phyloP scores from a whole-genome alignment of 2,888 invertebrate species.

The Drosophila testacea region DNA sequence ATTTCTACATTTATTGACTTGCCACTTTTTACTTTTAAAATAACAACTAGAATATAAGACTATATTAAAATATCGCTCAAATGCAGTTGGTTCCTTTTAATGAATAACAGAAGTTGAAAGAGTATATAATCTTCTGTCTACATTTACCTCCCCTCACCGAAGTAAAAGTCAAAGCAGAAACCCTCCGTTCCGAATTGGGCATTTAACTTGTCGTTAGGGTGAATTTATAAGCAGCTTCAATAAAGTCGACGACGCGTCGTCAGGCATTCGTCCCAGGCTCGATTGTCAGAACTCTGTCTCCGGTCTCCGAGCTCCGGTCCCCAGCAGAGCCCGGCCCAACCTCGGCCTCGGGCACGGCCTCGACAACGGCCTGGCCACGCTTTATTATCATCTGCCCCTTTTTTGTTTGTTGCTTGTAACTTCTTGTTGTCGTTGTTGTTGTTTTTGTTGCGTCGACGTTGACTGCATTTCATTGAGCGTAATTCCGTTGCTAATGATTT shows the following conservation, averaged over 20 bases:
- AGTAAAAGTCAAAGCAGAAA: conserved; percentile 51
- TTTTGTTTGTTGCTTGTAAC: conserved; percentile 13
- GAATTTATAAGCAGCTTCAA: conserved; percentile 69
- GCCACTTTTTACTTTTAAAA: too few species aligned
- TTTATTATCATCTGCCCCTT: conserved; percentile 78
- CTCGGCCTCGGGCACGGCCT: conserved; percentile 34
- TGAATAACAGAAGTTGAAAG: not conserved
- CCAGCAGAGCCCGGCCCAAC: conserved; percentile 3
- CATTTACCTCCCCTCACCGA: not conserved
- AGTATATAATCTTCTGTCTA: conserved; percentile 1
- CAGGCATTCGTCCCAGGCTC: conserved; percentile 46
- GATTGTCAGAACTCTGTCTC: conserved; percentile 5
- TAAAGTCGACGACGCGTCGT: conserved; percentile 38
- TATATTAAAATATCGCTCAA: too few species aligned
- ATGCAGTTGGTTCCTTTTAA: not conserved
- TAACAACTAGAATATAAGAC: too few species aligned
- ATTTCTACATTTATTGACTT: too few species aligned
- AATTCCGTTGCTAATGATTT: conserved; percentile 84
- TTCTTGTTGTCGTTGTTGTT: conserved; percentile 32
- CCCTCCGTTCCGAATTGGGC: conserved; percentile 43
- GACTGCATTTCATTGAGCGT: conserved; percentile 83
- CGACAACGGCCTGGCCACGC: conserved; percentile 64
- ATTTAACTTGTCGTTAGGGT: conserved; percentile 80
- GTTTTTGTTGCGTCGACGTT: conserved; percentile 21
- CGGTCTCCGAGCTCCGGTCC: not conserved